phyloP scores from a whole-genome alignment of 2,797 vertebrate genomes.

The Sebastes dallii region DNA sequence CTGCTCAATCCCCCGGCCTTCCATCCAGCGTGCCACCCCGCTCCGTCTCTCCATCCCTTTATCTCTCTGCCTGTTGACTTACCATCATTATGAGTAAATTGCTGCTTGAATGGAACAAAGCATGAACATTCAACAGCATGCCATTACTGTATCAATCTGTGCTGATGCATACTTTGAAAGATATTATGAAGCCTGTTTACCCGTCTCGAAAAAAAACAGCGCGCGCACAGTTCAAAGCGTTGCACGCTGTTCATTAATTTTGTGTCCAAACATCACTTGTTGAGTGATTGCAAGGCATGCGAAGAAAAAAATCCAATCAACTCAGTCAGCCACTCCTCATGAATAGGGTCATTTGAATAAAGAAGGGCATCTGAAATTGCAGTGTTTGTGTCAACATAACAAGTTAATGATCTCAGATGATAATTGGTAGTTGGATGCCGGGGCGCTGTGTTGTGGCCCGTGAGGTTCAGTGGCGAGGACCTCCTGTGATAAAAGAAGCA shows the following conservation, averaged over 20 bases:
- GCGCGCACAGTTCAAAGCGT: slow-evolving; percentile 52
- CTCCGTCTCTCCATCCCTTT: slow-evolving; percentile 43
- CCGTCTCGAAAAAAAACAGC: slow-evolving; percentile 34
- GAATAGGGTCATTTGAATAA: slow-evolving; percentile 76
- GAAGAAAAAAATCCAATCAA: slow-evolving; percentile 76
- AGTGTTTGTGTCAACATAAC: slow-evolving; percentile 80
- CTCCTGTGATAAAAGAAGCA: slow-evolving; percentile 75
- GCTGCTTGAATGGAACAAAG: slow-evolving; percentile 30
- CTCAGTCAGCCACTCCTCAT: slow-evolving; percentile 66
- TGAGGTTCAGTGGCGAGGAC: slow-evolving; percentile 67
- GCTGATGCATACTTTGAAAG: slow-evolving; percentile 49
- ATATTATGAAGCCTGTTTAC: slow-evolving; percentile 56
- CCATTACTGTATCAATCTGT: slow-evolving; percentile 49
- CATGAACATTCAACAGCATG: slow-evolving; percentile 34
- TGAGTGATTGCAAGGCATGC: slow-evolving; percentile 71
- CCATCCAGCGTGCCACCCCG: slow-evolving; percentile 33
- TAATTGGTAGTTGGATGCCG: slow-evolving; percentile 76
- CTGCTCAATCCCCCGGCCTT: slow-evolving; percentile 64
- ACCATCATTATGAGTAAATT: slow-evolving; percentile 33
- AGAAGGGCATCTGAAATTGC: slow-evolving; percentile 76
- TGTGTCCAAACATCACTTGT: slow-evolving; percentile 74
- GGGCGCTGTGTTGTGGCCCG: slow-evolving; percentile 58
- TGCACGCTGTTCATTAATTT: slow-evolving; percentile 70
- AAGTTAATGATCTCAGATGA: slow-evolving; percentile 79
- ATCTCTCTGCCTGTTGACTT: slow-evolving; percentile 45